phyloP scores from a whole-genome alignment of 2,113 vertebrate genomes.

The Silurus meridionalis region DNA sequence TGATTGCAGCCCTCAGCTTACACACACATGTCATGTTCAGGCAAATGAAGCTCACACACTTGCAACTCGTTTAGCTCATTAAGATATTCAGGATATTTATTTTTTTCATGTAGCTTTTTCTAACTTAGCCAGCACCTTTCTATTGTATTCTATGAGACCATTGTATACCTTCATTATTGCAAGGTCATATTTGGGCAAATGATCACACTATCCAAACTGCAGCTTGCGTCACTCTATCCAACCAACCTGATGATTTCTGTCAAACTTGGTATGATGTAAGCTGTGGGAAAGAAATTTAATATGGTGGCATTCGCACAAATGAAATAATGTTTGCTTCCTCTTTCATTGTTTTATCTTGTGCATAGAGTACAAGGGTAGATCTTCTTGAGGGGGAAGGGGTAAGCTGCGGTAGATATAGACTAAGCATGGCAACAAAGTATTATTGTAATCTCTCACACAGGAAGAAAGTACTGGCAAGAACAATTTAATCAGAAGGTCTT shows the following conservation, averaged over 20 bases:
- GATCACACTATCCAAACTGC: conserved; percentile 15
- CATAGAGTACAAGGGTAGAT: not conserved
- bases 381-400: not conserved
- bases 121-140: conserved; percentile 58
- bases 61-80: conserved; percentile 87
- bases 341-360: not conserved
- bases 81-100: conserved; percentile 77
- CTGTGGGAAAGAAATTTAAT: not conserved
- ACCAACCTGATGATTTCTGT: not conserved
- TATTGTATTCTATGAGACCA: not conserved
- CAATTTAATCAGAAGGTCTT: not conserved
- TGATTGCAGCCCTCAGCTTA: conserved; percentile 69
- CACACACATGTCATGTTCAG: conserved; percentile 84
- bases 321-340: conserved; percentile 4
- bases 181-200: not conserved
- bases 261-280: not conserved
- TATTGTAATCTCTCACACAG: conserved; percentile 3
- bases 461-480: not conserved
- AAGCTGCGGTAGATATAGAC: not conserved
- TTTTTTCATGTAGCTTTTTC: conserved; percentile 67
- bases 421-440: conserved; percentile 2
- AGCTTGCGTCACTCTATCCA: not conserved
- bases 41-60: conserved; percentile 70
- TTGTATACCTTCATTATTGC: not conserved
- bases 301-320: not conserved